These are phyloP conservation scores for Calephelis nemesis DNA, from an alignment of 1,140 invertebrate species.

Conservation along the genomic window DNA sequence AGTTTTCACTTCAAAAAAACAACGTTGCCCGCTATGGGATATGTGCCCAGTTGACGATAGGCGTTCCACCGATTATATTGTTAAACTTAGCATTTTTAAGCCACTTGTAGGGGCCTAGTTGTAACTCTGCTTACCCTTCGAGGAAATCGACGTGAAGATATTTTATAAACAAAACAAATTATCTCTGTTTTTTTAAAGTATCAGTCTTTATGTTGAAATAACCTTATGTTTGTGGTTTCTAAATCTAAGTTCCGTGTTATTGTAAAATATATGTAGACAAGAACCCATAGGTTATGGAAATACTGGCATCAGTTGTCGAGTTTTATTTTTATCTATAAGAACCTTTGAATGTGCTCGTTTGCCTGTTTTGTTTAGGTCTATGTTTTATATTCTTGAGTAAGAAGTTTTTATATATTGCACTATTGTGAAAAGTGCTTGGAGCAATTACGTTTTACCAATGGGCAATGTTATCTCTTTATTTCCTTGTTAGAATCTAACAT, in stretches of 20 bases:
- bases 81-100: no score
- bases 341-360: constrained; percentile 8
- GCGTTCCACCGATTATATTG: no score
- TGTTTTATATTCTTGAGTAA: constrained; percentile 1
- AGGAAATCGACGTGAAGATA: no score
- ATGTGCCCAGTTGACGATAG: no score
- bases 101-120: no score
- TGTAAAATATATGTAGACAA: neutral
- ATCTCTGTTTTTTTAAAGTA: neutral
- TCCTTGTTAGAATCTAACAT: no score
- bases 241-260: neutral
- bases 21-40: no score
- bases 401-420: neutral
- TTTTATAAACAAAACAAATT: no score
- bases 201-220: neutral
- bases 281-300: neutral
- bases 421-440: neutral
- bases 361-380: constrained; percentile 11
- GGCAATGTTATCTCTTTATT: no score
- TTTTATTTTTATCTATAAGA: constrained; percentile 17
- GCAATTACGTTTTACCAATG: no score
- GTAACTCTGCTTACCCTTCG: no score
- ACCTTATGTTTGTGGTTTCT: neutral
- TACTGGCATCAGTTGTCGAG: constrained; percentile 12
- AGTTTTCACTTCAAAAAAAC: no score